Conservation (phyloP, 2,113 vertebrate genomes). For the Phocoena sinus region DNA sequence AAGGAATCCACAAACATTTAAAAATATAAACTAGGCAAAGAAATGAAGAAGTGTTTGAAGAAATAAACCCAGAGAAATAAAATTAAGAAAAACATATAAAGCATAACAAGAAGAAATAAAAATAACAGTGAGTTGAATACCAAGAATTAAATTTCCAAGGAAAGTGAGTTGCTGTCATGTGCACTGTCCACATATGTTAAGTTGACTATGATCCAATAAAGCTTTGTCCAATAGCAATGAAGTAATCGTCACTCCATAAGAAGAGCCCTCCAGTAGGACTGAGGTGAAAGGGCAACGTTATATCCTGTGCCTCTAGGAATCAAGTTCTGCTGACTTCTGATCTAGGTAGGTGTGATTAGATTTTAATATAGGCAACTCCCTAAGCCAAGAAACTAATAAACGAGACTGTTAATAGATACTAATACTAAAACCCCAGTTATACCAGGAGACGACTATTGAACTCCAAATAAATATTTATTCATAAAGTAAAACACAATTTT, state of each 20-base stretch:
- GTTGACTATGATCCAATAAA: neutral
- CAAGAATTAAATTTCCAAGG: neutral
- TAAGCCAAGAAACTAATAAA: neutral
- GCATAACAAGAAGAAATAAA: neutral
- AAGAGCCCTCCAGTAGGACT: neutral
- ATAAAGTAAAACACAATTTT: neutral
- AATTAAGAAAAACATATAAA: neutral
- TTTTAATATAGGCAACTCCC: neutral
- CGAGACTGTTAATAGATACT: neutral
- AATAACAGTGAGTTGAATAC: neutral
- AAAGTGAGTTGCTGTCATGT: neutral
- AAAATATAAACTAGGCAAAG: neutral
- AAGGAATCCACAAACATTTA: neutral
- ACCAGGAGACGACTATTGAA: neutral
- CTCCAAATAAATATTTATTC: neutral
- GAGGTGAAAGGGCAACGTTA: neutral
- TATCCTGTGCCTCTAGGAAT: neutral
- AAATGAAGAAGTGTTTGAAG: neutral
- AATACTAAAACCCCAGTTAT: neutral
- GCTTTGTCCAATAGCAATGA: neutral
- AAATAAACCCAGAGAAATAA: neutral
- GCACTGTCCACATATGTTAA: neutral
- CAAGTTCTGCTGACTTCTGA: neutral
- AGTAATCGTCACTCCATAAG: neutral
- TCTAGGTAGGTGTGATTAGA: neutral